Percentiles rank a stretch among this genome's conserved stretches.
These are phyloP conservation scores for Caenorhabditis parvicauda DNA, from an alignment of 2,888 invertebrate species.

Conservation along the genomic window DNA sequence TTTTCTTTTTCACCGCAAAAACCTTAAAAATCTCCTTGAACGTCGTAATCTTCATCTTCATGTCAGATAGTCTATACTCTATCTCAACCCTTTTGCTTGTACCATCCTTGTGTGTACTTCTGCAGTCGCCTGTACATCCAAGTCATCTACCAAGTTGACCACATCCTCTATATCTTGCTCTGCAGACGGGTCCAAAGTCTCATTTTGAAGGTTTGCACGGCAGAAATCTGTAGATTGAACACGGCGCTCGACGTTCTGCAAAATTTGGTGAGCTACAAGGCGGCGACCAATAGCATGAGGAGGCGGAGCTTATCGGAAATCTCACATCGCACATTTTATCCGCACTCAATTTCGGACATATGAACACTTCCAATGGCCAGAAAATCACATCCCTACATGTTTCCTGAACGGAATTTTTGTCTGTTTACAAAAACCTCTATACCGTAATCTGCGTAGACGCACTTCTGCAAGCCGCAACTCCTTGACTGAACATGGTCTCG, in stretches of 20 bases:
- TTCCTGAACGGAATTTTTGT: conserved; percentile 1
- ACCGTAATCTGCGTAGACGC: conserved; percentile 15
- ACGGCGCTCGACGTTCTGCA: conserved; percentile 18
- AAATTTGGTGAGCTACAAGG: too few species aligned
- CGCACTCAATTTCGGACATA: conserved; percentile 33
- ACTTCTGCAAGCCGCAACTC: conserved; percentile 41
- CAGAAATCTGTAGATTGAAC: conserved; percentile 24
- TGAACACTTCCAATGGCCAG: conserved; percentile 20
- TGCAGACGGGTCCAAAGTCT: conserved; percentile 18
- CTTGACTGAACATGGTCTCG: conserved; percentile 45
- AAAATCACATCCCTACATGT: conserved; percentile 15
- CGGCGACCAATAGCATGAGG: neutral
- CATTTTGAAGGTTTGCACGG: conserved; percentile 10
- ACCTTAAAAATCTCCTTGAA: conserved; percentile 26
- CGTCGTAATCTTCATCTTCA: conserved; percentile 38
- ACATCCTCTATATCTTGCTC: conserved; percentile 32
- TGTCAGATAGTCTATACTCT: conserved; percentile 43
- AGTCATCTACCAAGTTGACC: conserved; percentile 35
- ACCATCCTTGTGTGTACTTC: conserved; percentile 23
- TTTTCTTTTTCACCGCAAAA: too few species aligned
- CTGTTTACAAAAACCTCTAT: neutral
- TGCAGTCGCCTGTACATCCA: conserved; percentile 45
- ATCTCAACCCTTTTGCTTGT: conserved; percentile 28
- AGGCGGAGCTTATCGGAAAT: neutral
- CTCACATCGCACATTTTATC: conserved; percentile 38